phyloP scores from a whole-genome alignment of 1,140 invertebrate species.

The Halictus rubicundus region DNA sequence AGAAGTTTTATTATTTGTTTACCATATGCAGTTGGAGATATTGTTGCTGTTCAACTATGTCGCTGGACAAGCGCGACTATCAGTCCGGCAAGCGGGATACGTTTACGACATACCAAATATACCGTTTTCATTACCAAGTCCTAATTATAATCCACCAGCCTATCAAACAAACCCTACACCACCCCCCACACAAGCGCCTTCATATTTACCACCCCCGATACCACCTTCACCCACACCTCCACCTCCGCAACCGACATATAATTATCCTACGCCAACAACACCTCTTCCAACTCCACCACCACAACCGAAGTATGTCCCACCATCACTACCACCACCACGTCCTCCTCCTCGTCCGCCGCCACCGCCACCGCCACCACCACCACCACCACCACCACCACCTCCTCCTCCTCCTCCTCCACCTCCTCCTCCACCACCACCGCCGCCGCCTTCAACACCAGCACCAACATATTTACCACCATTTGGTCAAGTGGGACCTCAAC shows the following conservation, averaged over 20 bases:
- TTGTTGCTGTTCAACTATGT: conserved; percentile 53
- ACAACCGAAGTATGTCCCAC: background rate
- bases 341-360: background rate
- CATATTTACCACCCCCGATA: background rate
- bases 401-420: too few relatives aligned
- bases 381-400: conserved; percentile 59
- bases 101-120: conserved; percentile 63
- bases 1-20: conserved; percentile 10
- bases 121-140: conserved; percentile 45
- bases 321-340: conserved; percentile 21
- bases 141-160: background rate
- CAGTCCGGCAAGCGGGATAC: conserved; percentile 66
- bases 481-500: background rate
- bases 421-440: conserved; percentile 16
- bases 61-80: conserved; percentile 32
- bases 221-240: conserved; percentile 19
- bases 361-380: conserved; percentile 55
- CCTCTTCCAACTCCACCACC: conserved; percentile 48
- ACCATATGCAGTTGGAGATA: conserved; percentile 52
- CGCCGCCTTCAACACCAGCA: conserved; percentile 53
- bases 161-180: background rate
- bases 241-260: conserved; percentile 5
- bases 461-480: conserved; percentile 65
- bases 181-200: background rate
- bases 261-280: conserved; percentile 12